Evolutionary conservation across 1,140 invertebrate genomes (phyloP), one percentile per base, ranked within the genome.

Genomic region (Amphibalanus amphitrite): DNA sequence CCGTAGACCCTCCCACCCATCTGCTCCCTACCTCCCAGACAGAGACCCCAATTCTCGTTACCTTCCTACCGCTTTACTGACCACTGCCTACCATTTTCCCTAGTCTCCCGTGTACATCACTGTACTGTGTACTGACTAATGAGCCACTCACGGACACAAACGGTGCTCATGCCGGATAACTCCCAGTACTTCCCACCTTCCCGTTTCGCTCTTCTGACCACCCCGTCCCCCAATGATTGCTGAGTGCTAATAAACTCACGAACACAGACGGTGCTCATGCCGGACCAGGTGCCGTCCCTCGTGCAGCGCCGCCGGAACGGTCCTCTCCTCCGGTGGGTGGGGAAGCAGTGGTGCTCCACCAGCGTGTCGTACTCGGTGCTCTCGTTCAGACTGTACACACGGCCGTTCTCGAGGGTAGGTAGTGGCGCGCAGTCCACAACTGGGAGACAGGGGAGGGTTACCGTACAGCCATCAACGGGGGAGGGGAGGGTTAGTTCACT

Each of bases 341-440:
- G 90, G 70, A 93, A 80, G 77, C 94, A 97, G 75, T 92, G 89
- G 78, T 95, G 96, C 77, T 93, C 90, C 1, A 92, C 87, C 3
- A 87, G 86, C 71, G 89, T 89, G 13, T 88, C 88, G 76, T 89
- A 95, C 10, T 86, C 83, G 0, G 89, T 92, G 0, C 89, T 88
- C 29, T 88, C 87, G 76, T 95, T 94, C 59, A 91, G 86, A 13
- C 92, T 85, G 75, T 93, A 92, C 0, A 92, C 87, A 73, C 91
- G 83, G 0, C 91, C 92, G 78, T 94, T 93, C 69, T 91, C 88
- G 71, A 95, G 80, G 0, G 87, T 85, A 25, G 89, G 84, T 1
- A 96, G 88, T 78, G 89, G 87, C 13, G 91, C 92, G 79, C 94
- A 97, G 76, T 95, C 90, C 68, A 97, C 86, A 79, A 89, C 92